phyloP scores from a whole-genome alignment of 2,113 vertebrate species.

The Dicrurus megarhynchus region DNA sequence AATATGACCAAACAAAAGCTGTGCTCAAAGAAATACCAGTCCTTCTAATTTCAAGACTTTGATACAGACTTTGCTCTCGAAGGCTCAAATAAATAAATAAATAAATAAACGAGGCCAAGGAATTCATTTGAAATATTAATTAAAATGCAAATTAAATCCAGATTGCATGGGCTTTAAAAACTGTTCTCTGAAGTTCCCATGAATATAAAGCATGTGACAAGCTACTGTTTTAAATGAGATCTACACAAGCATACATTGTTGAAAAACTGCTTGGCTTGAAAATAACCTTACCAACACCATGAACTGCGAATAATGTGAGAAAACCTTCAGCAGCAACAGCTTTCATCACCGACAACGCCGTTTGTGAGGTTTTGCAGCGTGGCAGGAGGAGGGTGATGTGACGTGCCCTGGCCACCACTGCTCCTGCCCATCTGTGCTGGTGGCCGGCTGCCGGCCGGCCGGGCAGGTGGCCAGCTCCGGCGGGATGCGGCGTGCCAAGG shows the following conservation, averaged over 20 bases:
- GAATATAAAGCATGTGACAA: slow-evolving; percentile 63
- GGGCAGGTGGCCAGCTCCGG: not conserved
- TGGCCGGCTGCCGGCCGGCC: not conserved
- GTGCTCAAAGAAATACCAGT: not conserved
- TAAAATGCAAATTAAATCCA: slow-evolving; percentile 75
- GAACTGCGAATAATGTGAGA: not conserved
- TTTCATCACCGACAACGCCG: fast-evolving
- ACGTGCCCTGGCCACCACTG: not conserved
- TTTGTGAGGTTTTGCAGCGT: not conserved
- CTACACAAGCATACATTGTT: slow-evolving; percentile 8
- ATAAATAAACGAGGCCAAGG: slow-evolving; percentile 14
- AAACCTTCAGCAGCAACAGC: not conserved
- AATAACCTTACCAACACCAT: slow-evolving; percentile 2
- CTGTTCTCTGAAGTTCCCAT: slow-evolving; percentile 55
- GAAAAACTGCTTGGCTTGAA: slow-evolving; percentile 52
- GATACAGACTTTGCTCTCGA: slow-evolving; percentile 19
- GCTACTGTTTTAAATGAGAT: slow-evolving; percentile 44
- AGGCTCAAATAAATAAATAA: slow-evolving; percentile 49
- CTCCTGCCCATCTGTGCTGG: not conserved
- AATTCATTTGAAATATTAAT: slow-evolving; percentile 75
- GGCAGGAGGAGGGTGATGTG: not conserved
- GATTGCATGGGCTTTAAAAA: slow-evolving; percentile 57
- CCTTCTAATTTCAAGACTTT: slow-evolving; percentile 6
- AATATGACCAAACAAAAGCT: not conserved
- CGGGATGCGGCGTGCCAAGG: fast-evolving